Conservation (phyloP, 2,888 invertebrate species). For the Aporophyla nigra region DNA sequence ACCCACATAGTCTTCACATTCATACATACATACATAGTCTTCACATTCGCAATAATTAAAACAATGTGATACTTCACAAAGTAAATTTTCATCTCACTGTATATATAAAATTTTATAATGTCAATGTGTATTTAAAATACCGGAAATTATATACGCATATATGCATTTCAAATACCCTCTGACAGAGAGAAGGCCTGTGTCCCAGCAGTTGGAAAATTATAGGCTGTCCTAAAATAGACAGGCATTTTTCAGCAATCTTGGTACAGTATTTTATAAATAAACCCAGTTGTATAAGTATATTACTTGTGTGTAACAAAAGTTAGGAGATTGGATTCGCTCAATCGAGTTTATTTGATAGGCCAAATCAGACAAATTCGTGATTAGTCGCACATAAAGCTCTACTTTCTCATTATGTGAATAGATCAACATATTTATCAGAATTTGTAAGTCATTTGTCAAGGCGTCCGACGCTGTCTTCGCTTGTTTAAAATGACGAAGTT, state of each 20-base stretch:
- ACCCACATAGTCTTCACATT: too few species aligned
- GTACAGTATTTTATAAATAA: constrained; percentile 7
- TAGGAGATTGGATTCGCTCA: constrained; percentile 18
- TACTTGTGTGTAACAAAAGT: neutral
- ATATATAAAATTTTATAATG: too few species aligned
- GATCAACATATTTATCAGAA: constrained; percentile 36
- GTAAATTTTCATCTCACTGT: too few species aligned
- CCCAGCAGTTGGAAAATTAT: too few species aligned
- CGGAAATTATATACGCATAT: too few species aligned
- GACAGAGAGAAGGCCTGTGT: too few species aligned
- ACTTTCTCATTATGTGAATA: neutral
- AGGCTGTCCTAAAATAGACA: too few species aligned
- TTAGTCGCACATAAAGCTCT: neutral
- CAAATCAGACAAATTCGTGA: constrained; percentile 19
- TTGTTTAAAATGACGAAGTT: constrained; percentile 72
- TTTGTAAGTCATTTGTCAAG: constrained; percentile 75
- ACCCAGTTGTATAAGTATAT: neutral
- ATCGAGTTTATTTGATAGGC: constrained; percentile 12
- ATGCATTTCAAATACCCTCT: too few species aligned
- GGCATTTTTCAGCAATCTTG: constrained; percentile 1
- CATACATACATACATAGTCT: too few species aligned
- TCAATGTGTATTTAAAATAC: too few species aligned
- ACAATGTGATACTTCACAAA: too few species aligned
- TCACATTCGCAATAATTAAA: too few species aligned
- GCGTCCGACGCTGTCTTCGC: constrained; percentile 72